Percentiles rank a stretch among this genome's conserved stretches.
Conservation (phyloP, 2,888 invertebrate species). For the Galeopsomyia nigrocyanea region DNA sequence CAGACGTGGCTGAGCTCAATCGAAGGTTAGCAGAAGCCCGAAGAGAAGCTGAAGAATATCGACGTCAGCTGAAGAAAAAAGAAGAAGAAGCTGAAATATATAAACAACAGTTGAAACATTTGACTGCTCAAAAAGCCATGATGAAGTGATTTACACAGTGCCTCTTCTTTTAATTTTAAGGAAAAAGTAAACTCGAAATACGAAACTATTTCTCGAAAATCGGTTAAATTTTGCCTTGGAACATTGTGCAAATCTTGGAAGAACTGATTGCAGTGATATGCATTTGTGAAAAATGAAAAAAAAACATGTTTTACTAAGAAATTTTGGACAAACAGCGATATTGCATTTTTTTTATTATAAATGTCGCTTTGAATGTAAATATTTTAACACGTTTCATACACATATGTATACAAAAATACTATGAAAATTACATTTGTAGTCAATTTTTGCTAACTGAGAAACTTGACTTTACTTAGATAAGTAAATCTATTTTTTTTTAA, state of each 20-base stretch:
- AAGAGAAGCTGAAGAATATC: constrained; percentile 65
- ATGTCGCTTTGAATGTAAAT: constrained; percentile 38
- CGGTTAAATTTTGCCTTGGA: constrained; percentile 28
- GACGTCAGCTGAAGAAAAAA: constrained; percentile 65
- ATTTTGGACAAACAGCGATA: constrained; percentile 14
- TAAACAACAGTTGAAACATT: constrained; percentile 65
- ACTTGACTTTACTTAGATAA: constrained; percentile 21
- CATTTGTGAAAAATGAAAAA: constrained; percentile 15
- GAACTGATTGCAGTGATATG: constrained; percentile 14
- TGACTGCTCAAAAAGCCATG: constrained; percentile 55
- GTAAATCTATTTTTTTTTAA: constrained; percentile 36
- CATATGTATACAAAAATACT: constrained; percentile 20
- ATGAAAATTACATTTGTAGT: constrained; percentile 22
- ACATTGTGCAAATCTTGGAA: constrained; percentile 13
- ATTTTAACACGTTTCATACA: constrained; percentile 37
- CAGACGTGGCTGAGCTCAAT: constrained; percentile 64
- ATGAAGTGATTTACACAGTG: constrained; percentile 51
- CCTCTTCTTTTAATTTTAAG: constrained; percentile 42
- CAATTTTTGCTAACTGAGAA: constrained; percentile 26
- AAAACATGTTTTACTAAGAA: constrained; percentile 29
- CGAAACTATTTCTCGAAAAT: constrained; percentile 10
- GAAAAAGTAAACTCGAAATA: constrained; percentile 24
- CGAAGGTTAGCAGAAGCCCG: constrained; percentile 65
- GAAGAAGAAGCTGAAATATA: constrained; percentile 68
- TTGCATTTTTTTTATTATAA: constrained; percentile 41